Evolutionary conservation across 2,888 invertebrate species (phyloP).

Genomic region (Papilio protenor): DNA sequence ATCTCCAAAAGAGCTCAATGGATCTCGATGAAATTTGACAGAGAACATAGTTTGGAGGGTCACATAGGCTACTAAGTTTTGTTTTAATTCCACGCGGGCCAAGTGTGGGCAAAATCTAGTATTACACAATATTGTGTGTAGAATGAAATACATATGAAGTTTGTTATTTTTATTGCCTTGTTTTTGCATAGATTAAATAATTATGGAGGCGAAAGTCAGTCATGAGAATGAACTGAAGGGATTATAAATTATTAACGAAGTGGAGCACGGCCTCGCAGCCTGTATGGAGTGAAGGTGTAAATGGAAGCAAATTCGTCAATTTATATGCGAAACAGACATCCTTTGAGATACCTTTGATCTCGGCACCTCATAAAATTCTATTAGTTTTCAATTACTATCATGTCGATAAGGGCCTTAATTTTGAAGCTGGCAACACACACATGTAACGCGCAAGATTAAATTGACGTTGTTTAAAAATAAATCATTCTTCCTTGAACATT

Average conservation of each 20-base stretch:
- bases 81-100: too few relatives aligned
- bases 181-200: neutral
- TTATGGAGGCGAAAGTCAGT: constrained; percentile 45
- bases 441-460: neutral
- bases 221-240: constrained; percentile 68
- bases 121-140: too few relatives aligned
- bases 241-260: constrained; percentile 76
- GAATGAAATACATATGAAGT: neutral
- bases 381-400: constrained; percentile 49
- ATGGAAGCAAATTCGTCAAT: constrained; percentile 82
- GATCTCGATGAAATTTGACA: too few relatives aligned
- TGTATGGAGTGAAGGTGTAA: constrained; percentile 76
- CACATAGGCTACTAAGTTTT: too few relatives aligned
- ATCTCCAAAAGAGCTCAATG: too few relatives aligned
- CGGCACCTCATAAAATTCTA: constrained; percentile 60
- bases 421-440: constrained; percentile 8
- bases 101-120: too few relatives aligned
- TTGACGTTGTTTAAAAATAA: neutral
- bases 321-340: constrained; percentile 80
- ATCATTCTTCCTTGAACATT: neutral
- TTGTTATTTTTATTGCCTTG: neutral
- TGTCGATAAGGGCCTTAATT: constrained; percentile 34
- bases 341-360: constrained; percentile 76
- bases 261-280: constrained; percentile 58
- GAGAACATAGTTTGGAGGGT: too few relatives aligned